Evolutionary conservation across 2,113 vertebrate genomes (phyloP).

Genomic region (Haemorhous mexicanus): DNA sequence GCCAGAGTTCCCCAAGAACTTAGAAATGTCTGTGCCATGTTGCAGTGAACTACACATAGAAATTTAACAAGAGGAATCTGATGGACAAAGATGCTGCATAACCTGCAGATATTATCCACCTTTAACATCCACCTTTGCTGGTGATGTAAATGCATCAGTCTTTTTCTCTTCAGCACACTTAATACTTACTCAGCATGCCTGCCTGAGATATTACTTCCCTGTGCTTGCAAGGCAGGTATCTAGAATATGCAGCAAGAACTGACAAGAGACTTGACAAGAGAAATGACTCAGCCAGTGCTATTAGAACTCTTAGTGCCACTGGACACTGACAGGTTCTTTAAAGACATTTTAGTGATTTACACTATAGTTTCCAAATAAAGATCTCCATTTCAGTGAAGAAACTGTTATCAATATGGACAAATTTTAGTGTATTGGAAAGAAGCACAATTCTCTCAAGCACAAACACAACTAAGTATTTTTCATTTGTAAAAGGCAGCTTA

Average conservation of each 20-base stretch:
- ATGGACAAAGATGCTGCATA: not conserved
- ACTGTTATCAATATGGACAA: not conserved
- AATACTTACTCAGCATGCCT: not conserved
- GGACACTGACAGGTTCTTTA: not conserved
- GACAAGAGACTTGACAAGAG: not conserved
- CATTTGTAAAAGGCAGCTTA: not conserved
- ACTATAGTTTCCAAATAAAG: not conserved
- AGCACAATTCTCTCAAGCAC: not conserved
- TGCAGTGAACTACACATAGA: not conserved
- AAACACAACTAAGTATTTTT: not conserved
- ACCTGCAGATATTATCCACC: not conserved
- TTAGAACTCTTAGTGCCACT: not conserved
- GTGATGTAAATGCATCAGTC: not conserved
- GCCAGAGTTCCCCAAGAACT: not conserved
- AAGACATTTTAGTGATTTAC: not conserved
- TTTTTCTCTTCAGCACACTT: not conserved
- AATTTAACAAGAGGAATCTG: not conserved
- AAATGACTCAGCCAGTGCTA: not conserved
- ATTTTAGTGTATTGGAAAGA: not conserved
- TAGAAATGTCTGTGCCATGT: not conserved
- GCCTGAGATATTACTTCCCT: not conserved
- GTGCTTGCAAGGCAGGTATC: not conserved
- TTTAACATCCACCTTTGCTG: not conserved
- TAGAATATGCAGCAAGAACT: not conserved
- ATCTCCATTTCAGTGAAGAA: not conserved